phyloP scores from a whole-genome alignment of 2,797 vertebrate genomes.

The Macropus fuliginosus region DNA sequence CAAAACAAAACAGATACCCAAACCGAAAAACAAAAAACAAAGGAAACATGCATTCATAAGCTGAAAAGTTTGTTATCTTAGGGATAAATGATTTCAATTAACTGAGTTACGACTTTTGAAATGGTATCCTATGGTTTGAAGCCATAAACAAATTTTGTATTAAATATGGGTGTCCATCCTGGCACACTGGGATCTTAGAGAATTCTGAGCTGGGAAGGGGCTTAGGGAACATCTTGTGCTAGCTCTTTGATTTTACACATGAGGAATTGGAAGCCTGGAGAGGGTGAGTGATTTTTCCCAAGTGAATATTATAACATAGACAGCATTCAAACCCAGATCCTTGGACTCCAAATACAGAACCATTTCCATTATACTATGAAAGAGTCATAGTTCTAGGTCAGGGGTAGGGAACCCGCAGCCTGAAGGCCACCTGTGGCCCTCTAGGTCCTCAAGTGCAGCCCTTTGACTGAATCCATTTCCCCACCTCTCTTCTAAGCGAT shows the following conservation, averaged over 20 bases:
- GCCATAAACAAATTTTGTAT: background rate
- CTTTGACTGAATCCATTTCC: too few relatives aligned
- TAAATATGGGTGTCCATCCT: background rate
- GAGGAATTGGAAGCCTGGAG: background rate
- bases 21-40: background rate
- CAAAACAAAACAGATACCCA: background rate
- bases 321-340: background rate
- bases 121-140: background rate
- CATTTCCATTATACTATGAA: background rate
- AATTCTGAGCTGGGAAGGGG: background rate
- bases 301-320: background rate
- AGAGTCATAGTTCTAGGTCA: background rate
- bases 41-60: background rate
- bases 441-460: too few relatives aligned
- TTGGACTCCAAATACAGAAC: background rate
- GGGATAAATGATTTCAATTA: slow-evolving; percentile 30
- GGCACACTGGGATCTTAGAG: background rate
- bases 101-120: slow-evolving; percentile 2
- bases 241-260: background rate
- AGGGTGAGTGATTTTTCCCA: background rate
- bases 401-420: too few relatives aligned
- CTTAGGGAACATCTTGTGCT: background rate
- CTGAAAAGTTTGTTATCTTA: slow-evolving; percentile 11
- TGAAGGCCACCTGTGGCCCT: too few relatives aligned
- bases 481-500: background rate